Evolutionary conservation across 1,140 invertebrate species (phyloP), one percentile per base, ranked within the genome.

Genomic region (Musca vetustissima): DNA sequence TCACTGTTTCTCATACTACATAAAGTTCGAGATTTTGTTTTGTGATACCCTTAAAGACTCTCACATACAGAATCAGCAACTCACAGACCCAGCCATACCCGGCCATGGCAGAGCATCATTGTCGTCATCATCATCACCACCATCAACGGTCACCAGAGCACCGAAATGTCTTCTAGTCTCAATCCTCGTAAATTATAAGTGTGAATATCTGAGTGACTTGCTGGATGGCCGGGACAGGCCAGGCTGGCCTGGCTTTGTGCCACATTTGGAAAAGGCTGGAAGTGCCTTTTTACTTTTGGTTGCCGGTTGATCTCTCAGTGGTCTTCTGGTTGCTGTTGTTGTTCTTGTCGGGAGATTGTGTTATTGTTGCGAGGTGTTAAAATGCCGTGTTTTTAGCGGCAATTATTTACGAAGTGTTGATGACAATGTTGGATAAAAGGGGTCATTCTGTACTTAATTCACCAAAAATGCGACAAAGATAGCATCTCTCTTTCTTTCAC

Each of bases 381-480:
- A 61, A 61, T 61, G 28, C 28, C 57, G 22, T 61, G 57, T 61
- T 61, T 61, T 61, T 61, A 61, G 57, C 57, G 57, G 57, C 57
- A 61, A 61, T 61, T 61, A 61, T 61, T 61, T 61, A 61, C 57
- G 57, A 61, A 61, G 57, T 61, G 57, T 61, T 61, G 57, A 61
- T 61, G 57, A 61, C 57, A 61, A 61, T 61, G 57, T 61, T 61
- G 57, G 57, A 61, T 61, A 61, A 61, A 61, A 61, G 57, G 57
- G 57, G 57, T 61, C 57, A 61, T 61, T 61, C 57, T 61, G 57
- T 32, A 61, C 57, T 61, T 61, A 61, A 61, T 61, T 61, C 57
- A 61, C 57, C 57, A 61, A 61, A 61, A 61, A 61, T 61, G 57
- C 57, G 57, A 61, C 57, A 61, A 61, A 61, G 57, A 61, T 61